Evolutionary conservation across 2,113 vertebrate genomes (phyloP).

Genomic region (Kryptolebias marmoratus): DNA sequence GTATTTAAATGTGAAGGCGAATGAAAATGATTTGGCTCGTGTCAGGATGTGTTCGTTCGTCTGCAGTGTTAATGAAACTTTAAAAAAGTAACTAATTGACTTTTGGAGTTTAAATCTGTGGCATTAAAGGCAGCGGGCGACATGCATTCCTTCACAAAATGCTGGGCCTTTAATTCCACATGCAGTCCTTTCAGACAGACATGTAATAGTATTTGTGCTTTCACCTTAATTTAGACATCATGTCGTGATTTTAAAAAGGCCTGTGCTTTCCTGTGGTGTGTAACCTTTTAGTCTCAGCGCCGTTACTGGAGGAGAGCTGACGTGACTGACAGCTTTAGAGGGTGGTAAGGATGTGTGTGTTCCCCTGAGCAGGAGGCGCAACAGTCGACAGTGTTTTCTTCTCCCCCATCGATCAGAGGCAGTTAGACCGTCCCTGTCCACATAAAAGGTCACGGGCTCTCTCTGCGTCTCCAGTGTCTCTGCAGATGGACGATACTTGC

Average conservation of each 20-base stretch:
- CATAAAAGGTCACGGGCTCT: conserved; percentile 58
- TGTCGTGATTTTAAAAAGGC: conserved; percentile 35
- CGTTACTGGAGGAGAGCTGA: conserved; percentile 38
- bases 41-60: no score
- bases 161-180: background rate
- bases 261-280: conserved; percentile 36
- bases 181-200: background rate
- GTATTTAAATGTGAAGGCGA: no score
- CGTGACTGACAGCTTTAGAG: conserved; percentile 68
- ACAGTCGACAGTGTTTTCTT: background rate
- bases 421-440: conserved; percentile 51
- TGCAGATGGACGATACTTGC: conserved; percentile 9
- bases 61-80: no score
- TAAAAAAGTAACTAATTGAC: no score
- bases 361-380: conserved; percentile 34
- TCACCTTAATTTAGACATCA: conserved; percentile 44
- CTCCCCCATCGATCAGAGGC: conserved; percentile 53
- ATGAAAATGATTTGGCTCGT: no score
- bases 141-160: no score
- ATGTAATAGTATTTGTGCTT: conserved; percentile 11
- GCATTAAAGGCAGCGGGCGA: no score
- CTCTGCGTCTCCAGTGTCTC: conserved; percentile 35
- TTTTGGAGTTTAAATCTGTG: no score
- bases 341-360: conserved; percentile 56
- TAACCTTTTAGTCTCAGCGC: conserved; percentile 61